Conservation (phyloP, 2,888 invertebrate genomes). For the Furcula furcula region DNA sequence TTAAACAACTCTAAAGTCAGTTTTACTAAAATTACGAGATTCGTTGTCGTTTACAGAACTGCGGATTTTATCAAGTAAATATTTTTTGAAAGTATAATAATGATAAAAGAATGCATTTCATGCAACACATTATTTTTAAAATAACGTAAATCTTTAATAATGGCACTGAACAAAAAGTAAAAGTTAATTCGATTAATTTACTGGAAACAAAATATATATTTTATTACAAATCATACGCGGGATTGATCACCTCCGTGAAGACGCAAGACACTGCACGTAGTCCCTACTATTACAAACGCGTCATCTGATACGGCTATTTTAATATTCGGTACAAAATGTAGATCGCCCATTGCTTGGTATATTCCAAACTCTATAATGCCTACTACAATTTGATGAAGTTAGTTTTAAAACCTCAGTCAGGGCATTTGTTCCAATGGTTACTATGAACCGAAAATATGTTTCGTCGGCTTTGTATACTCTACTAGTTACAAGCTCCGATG, state of each 20-base stretch:
- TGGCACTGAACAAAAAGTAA: slow-evolving; percentile 75
- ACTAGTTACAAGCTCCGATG: neutral
- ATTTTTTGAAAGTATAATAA: slow-evolving; percentile 39
- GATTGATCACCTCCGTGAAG: slow-evolving; percentile 53
- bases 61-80: slow-evolving; percentile 43
- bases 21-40: slow-evolving; percentile 61
- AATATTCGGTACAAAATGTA: neutral
- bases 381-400: neutral
- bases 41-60: slow-evolving; percentile 58
- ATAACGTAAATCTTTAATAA: slow-evolving; percentile 77
- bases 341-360: neutral
- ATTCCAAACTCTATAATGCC: neutral
- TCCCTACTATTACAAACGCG: slow-evolving; percentile 18
- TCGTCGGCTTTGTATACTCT: neutral
- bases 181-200: slow-evolving; percentile 51
- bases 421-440: neutral
- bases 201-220: slow-evolving; percentile 47
- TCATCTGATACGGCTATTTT: slow-evolving; percentile 3
- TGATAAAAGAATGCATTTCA: slow-evolving; percentile 70
- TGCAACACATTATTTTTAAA: slow-evolving; percentile 76
- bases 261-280: slow-evolving; percentile 57
- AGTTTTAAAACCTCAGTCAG: neutral
- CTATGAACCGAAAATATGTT: neutral
- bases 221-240: slow-evolving; percentile 42
- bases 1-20: slow-evolving; percentile 46